Base-by-base conservation (phyloP, 2,888 invertebrate species). In the Anoplius nigerrimus region DNA sequence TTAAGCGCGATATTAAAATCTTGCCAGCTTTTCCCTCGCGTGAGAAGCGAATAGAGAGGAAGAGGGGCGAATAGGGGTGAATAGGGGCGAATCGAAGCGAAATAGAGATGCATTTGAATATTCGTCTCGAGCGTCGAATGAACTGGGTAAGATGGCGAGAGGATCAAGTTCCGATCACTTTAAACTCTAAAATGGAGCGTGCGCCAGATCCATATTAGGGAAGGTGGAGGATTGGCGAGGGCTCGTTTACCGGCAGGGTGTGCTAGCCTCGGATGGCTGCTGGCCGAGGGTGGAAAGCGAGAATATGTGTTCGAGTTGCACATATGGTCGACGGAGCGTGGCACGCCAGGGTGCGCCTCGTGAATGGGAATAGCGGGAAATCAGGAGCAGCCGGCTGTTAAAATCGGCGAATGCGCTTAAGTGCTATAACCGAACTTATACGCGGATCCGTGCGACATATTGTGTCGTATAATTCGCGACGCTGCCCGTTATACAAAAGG, bases 281-380 rank as follows among this genome's bases (percentile, higher is more conserved):
- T 52, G 16, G 15, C 16, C 21, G 48, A 15, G 11, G 21, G 21
- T n/a, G 43, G 15, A 42, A 20, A 15, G 61, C 13, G 20, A 20
- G 52, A 52, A 63, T 64, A 59, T 58, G 46, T 59, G 54, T 64
- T 64, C 62, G 51, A 20, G 55, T 43, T 24, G 61, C 65, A 61
- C 71, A 64, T 66, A 58, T 63, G 71, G 58, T 52, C 63, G 67
- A 68, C 53, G 72, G 67, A 76, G 72, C 64, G 69, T 69, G 62
- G 66, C 74, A 72, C 73, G 69, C 27, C 61, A 63, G 53, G 68
- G 70, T 48, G 66, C 76, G 78, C 78, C 68, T 62, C 71, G 76
- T 81, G 83, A 86, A 85, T 85, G 80, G 81, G 74, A 86, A 86
- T 84, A 75, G 82, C 78, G 77, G 59, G 74, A 79, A 84, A 83